phyloP scores from a whole-genome alignment of 2,797 vertebrate genomes.

The Cuniculus paca region DNA sequence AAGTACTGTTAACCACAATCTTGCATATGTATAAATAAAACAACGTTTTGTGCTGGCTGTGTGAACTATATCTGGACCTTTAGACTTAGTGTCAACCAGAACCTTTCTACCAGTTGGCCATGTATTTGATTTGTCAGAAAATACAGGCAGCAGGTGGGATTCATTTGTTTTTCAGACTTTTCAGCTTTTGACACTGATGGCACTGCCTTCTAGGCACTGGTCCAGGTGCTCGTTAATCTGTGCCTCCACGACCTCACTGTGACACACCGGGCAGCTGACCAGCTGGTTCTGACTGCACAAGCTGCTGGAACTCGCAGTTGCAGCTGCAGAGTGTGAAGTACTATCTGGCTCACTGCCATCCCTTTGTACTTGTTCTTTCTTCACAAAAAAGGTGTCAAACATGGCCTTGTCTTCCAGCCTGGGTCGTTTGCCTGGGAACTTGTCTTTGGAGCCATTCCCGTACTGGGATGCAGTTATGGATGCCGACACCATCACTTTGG shows the following conservation, averaged over 20 bases:
- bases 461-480: neutral
- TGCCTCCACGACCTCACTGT: constrained; percentile 88
- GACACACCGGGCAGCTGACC: constrained; percentile 95
- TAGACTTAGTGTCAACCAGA: neutral
- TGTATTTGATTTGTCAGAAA: accelerated
- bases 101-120: neutral
- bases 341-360: neutral
- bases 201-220: constrained; percentile 89
- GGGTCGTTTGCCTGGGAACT: constrained; percentile 71
- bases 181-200: neutral
- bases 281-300: constrained; percentile 61
- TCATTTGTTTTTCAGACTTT: neutral
- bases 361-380: constrained; percentile 21
- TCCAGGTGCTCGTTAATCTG: constrained; percentile 96
- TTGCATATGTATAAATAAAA: neutral
- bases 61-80: neutral
- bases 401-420: constrained; percentile 81
- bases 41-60: neutral
- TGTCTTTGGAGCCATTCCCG: neutral
- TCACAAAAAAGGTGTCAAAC: constrained; percentile 85
- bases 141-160: too few species aligned
- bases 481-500: neutral
- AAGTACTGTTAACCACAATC: neutral
- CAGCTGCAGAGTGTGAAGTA: neutral
- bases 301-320: constrained; percentile 9